Evolutionary conservation across 2,888 invertebrate species (phyloP).

Genomic region (Tetragonisca angustula): DNA sequence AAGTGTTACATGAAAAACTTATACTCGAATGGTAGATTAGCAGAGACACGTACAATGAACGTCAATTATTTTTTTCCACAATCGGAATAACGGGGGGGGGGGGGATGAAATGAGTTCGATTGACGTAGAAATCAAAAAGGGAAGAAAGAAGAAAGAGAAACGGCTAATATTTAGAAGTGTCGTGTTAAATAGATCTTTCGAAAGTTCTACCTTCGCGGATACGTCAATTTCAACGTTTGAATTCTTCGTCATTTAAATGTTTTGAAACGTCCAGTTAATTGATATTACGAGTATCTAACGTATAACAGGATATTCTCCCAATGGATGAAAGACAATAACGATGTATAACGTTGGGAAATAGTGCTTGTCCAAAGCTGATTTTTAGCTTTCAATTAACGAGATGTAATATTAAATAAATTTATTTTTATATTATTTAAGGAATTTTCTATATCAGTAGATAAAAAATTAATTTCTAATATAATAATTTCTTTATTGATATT

Average conservation of each 20-base stretch:
- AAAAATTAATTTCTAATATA: too few species aligned
- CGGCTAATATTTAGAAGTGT: background rate
- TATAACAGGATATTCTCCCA: constrained; percentile 36
- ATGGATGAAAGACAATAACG: constrained; percentile 52
- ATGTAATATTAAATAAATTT: too few species aligned
- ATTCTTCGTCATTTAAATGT: background rate
- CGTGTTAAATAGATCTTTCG: background rate
- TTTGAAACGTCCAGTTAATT: constrained; percentile 15
- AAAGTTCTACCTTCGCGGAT: background rate
- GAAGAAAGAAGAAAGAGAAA: background rate
- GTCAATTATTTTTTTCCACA: background rate
- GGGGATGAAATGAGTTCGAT: background rate
- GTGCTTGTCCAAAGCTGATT: background rate
- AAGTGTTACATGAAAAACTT: background rate
- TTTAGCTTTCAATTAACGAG: constrained; percentile 6
- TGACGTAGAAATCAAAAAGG: too few species aligned
- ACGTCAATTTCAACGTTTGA: background rate
- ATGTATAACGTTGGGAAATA: background rate
- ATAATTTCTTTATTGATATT: too few species aligned
- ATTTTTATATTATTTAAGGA: too few species aligned
- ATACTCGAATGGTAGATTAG: background rate
- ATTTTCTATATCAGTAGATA: too few species aligned
- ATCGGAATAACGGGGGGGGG: too few species aligned
- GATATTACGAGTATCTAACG: too few species aligned
- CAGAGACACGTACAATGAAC: background rate